Evolutionary conservation across 2,888 invertebrate genomes (phyloP).

Genomic region (Mamestra brassicae): DNA sequence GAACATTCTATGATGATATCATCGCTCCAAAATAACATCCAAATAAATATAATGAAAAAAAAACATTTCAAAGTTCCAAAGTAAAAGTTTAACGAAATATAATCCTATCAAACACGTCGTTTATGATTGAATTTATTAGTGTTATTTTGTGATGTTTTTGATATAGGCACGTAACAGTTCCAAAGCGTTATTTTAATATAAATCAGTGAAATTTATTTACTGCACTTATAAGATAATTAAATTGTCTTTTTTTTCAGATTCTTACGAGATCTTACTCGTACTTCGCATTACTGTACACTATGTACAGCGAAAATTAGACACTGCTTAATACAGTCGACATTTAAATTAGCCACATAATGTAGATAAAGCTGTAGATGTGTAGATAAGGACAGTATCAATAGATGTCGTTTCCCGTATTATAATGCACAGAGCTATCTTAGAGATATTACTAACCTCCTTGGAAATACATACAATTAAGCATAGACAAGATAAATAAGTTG

Average conservation of each 20-base stretch:
- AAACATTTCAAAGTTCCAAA: slow-evolving; percentile 19
- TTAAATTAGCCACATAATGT: slow-evolving; percentile 44
- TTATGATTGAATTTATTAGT: slow-evolving; percentile 11
- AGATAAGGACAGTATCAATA: slow-evolving; percentile 50
- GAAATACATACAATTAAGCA: slow-evolving; percentile 26
- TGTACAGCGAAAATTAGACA: slow-evolving; percentile 80
- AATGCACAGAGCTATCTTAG: slow-evolving; percentile 49
- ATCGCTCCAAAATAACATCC: slow-evolving; percentile 29
- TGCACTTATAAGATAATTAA: not conserved
- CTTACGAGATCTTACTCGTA: slow-evolving; percentile 87
- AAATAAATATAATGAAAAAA: slow-evolving; percentile 13
- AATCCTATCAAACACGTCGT: not conserved
- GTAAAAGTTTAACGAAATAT: slow-evolving; percentile 16
- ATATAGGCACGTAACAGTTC: not conserved
- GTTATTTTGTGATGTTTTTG: not conserved
- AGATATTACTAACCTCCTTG: slow-evolving; percentile 51
- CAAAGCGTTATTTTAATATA: not conserved
- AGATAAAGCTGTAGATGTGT: slow-evolving; percentile 55
- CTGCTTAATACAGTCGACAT: slow-evolving; percentile 19
- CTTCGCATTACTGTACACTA: slow-evolving; percentile 87
- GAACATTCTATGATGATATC: slow-evolving; percentile 21
- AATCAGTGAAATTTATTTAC: not conserved
- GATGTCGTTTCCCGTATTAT: slow-evolving; percentile 36
- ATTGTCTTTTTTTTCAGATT: slow-evolving; percentile 80
- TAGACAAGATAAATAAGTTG: slow-evolving; percentile 26